Evolutionary conservation across 2,797 vertebrate species (phyloP).

Genomic region (Girardinus metallicus): DNA sequence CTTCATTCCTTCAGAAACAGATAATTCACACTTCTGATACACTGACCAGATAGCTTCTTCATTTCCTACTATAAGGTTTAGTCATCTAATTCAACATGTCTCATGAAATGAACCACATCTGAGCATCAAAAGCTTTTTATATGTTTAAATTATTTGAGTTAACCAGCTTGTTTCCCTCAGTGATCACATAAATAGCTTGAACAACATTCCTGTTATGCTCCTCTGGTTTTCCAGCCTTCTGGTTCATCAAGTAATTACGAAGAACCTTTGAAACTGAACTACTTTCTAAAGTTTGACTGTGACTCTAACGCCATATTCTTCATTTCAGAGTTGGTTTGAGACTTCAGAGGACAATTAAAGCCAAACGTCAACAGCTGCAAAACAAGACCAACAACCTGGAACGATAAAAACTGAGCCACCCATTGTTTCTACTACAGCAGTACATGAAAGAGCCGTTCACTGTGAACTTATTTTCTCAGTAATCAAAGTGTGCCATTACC

Average conservation of each 20-base stretch:
- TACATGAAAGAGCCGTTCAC: neutral
- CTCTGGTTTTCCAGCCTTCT: conserved; percentile 6
- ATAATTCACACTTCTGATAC: neutral
- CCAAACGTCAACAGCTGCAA: neutral
- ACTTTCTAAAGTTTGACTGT: neutral
- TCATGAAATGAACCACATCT: neutral
- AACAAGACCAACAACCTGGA: neutral
- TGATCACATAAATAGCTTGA: neutral
- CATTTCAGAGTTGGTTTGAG: neutral
- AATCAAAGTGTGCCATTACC: conserved; percentile 9
- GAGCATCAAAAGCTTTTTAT: neutral
- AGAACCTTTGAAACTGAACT: neutral
- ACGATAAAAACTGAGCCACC: no score
- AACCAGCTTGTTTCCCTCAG: neutral
- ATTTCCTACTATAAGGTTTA: neutral
- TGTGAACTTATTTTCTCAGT: neutral
- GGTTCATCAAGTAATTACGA: neutral
- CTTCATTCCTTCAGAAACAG: neutral
- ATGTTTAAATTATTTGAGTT: neutral
- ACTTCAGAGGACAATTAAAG: neutral
- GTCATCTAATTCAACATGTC: neutral
- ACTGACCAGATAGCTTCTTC: neutral
- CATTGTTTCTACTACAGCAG: neutral
- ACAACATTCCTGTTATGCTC: neutral
- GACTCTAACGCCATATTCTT: neutral